Evolutionary conservation across 2,113 vertebrate genomes (phyloP), one percentile per base, ranked within the genome.

Genomic region (Heterotis niloticus): DNA sequence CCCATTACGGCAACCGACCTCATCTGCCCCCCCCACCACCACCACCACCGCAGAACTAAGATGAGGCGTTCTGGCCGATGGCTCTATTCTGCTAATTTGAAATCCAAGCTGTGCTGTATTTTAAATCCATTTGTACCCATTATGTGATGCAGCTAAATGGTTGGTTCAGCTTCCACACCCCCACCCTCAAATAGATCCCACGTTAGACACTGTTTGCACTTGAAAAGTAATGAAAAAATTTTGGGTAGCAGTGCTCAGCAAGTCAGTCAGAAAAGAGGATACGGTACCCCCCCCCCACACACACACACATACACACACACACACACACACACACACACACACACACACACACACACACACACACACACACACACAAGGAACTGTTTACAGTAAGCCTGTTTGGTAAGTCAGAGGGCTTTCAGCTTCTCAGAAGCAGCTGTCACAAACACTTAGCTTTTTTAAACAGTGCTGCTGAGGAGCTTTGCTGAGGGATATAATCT

Each of bases 381-480:
- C 62, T 34, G 0, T 75, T 74, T 59, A 29, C 26, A 67, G 17
- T 75, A 64, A 29, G 72, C 73, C 64, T 76, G 64, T 79, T 54
- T 56, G 44, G 69, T 66, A 64, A 29, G 78, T 54, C 78, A 54
- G 34, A 64, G 78, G 23, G 57, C 28, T 51, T 69, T 24, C 18
- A 74, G 54, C 24, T 11, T 59, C 57, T 26, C 13, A 56, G 17
- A 79, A 73, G 60, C 29, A 18, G 59, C 68, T 71, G 44, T 73
- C 78, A 79, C 68, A 79, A n/a, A 73, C 68, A 79, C 68, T 79
- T 79, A 79, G 78, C 10, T 71, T 24, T 73, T 64, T 79, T 74
- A 79, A 79, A 79, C 54, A 79, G 70, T 51, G 59, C 68, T 1
- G 69, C 18, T 29, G 29, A 34, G 75, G 60, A 79, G 78, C n/a